phyloP scores from a whole-genome alignment of 2,888 invertebrate species.

The Orgyia antiqua region DNA sequence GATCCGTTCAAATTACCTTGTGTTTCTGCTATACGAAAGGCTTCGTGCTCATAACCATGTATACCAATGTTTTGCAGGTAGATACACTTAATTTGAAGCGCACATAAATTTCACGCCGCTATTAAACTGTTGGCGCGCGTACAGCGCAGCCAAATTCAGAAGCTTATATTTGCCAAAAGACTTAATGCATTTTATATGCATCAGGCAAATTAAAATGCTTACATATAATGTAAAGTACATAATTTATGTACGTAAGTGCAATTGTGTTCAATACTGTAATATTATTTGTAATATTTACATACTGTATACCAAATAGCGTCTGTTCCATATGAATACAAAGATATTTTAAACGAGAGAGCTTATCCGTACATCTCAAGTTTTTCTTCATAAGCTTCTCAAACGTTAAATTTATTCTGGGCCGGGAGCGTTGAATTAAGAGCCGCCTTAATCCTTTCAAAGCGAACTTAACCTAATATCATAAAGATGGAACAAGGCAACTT shows the following conservation, averaged over 20 bases:
- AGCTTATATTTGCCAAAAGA: conserved; percentile 28
- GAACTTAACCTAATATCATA: conserved; percentile 75
- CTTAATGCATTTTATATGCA: conserved; percentile 26
- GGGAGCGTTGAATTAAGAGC: conserved; percentile 71
- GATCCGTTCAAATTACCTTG: conserved; percentile 57
- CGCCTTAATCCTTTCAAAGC: conserved; percentile 72
- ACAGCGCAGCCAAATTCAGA: conserved; percentile 38
- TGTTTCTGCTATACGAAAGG: conserved; percentile 35
- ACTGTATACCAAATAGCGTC: too few relatives aligned
- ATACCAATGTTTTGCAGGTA: conserved; percentile 27
- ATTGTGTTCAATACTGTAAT: conserved; percentile 34
- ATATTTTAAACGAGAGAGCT: conserved; percentile 47
- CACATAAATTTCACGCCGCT: conserved; percentile 37
- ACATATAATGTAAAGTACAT: conserved; percentile 35
- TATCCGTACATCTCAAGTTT: conserved; percentile 63
- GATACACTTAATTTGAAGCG: conserved; percentile 32
- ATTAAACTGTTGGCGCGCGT: conserved; percentile 42
- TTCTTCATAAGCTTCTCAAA: conserved; percentile 70
- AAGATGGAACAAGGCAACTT: conserved; percentile 72
- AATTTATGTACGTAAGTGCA: conserved; percentile 39
- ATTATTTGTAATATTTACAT: conserved; percentile 15
- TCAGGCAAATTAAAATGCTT: conserved; percentile 25
- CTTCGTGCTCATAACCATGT: conserved; percentile 30
- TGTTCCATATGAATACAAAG: conserved; percentile 31
- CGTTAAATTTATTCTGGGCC: conserved; percentile 74